Percentiles rank a stretch among this genome's conserved stretches.
phyloP scores from a whole-genome alignment of 1,140 invertebrate species.

The Pinna nobilis region DNA sequence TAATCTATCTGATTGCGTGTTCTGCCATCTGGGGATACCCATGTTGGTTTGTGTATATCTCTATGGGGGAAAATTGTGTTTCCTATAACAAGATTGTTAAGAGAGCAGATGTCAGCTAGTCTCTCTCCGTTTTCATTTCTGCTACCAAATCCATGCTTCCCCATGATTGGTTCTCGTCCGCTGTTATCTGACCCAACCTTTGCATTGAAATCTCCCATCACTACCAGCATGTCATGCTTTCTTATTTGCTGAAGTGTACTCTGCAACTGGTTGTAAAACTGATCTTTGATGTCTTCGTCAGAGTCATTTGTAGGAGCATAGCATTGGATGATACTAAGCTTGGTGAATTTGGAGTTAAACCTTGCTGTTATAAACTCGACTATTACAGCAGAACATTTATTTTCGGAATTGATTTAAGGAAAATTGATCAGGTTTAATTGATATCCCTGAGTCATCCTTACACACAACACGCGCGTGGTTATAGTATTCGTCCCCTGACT shows the following conservation, averaged over 20 bases:
- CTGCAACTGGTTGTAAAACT: conserved; percentile 51
- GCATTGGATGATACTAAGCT: too few relatives aligned
- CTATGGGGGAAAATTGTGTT: conserved; percentile 86
- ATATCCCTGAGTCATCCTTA: too few relatives aligned
- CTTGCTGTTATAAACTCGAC: too few relatives aligned
- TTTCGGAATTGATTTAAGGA: too few relatives aligned
- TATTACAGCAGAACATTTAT: too few relatives aligned
- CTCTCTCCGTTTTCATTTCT: conserved; percentile 41
- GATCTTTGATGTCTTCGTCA: conserved; percentile 41
- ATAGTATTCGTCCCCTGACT: too few relatives aligned
- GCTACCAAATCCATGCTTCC: conserved; percentile 37
- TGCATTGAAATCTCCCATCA: conserved; percentile 53
- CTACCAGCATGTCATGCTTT: conserved; percentile 39
- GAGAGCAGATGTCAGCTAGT: conserved; percentile 20
- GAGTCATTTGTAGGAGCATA: conserved; percentile 39
- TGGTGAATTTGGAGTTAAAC: too few relatives aligned
- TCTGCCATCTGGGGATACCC: conserved; percentile 45
- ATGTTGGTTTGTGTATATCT: conserved; percentile 46
- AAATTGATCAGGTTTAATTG: too few relatives aligned
- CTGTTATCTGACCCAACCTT: conserved; percentile 38
- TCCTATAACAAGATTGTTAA: conserved; percentile 67
- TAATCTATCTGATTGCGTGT: conserved; percentile 41
- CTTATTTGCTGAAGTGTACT: conserved; percentile 13
- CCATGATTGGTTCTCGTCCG: conserved; percentile 42
- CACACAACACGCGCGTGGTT: too few relatives aligned